phyloP scores from a whole-genome alignment of 2,113 vertebrate genomes.

The Macheiramphus alcinus region DNA sequence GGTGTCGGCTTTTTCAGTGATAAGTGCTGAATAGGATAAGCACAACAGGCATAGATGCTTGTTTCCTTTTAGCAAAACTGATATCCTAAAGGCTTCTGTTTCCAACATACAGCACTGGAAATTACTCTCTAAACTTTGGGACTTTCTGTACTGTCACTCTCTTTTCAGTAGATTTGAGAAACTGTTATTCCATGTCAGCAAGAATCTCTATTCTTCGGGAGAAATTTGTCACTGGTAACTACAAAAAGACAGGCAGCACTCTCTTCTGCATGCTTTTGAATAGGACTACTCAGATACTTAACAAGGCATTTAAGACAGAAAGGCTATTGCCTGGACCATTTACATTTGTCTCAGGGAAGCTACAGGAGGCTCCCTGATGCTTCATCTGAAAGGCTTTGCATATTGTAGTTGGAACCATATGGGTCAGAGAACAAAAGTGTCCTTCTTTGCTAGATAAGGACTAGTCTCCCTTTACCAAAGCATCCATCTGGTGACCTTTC shows the following conservation, averaged over 20 bases:
- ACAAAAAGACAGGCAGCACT: not conserved
- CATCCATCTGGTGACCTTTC: not conserved
- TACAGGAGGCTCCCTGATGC: not conserved
- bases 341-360: not conserved
- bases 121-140: not conserved
- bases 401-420: not conserved
- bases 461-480: not conserved
- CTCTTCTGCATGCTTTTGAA: not conserved
- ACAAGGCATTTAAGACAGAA: not conserved
- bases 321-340: not conserved
- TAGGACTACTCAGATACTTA: not conserved
- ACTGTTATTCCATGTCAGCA: not conserved
- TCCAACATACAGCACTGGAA: not conserved
- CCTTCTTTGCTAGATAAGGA: not conserved
- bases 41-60: not conserved
- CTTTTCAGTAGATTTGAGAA: not conserved
- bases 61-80: not conserved
- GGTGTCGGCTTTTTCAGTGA: not conserved
- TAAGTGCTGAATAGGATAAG: not conserved
- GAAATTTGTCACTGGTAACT: not conserved
- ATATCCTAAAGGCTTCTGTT: not conserved
- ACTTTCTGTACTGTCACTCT: not conserved
- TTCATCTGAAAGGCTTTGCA: not conserved
- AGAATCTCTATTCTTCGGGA: not conserved
- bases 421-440: not conserved